phyloP scores from a whole-genome alignment of 2,797 vertebrate genomes.

The Crocodylus rhombifer region DNA sequence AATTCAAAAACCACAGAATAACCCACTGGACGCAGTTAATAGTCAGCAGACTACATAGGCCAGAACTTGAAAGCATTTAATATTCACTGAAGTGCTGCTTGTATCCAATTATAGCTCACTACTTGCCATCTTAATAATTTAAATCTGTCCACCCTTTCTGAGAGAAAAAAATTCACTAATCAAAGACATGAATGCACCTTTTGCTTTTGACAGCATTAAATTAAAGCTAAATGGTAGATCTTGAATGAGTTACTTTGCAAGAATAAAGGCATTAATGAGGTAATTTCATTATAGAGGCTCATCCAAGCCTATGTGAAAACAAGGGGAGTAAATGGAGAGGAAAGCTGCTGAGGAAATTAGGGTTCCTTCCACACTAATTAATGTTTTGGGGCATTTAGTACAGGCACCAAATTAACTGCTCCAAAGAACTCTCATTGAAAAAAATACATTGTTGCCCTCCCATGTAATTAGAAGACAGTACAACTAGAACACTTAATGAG shows the following conservation, averaged over 20 bases:
- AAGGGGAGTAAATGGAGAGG: slow-evolving; percentile 87
- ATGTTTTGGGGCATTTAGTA: slow-evolving; percentile 92
- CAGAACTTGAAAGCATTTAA: slow-evolving; percentile 91
- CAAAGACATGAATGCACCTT: slow-evolving; percentile 87
- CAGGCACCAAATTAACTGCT: slow-evolving; percentile 96
- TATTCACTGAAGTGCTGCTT: slow-evolving; percentile 96
- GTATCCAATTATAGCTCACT: slow-evolving; percentile 99
- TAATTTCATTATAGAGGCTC: slow-evolving; percentile 95
- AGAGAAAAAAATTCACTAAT: slow-evolving; percentile 82
- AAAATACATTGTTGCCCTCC: slow-evolving; percentile 94
- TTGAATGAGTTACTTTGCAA: slow-evolving; percentile 92
- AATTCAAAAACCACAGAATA: slow-evolving; percentile 80
- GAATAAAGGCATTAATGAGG: slow-evolving; percentile 95
- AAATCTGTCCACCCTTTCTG: slow-evolving; percentile 89
- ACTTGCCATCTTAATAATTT: slow-evolving; percentile 96
- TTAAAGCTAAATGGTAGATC: slow-evolving; percentile 92
- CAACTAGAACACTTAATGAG: slow-evolving; percentile 93
- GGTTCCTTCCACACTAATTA: slow-evolving; percentile 98
- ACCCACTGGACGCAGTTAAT: slow-evolving; percentile 95
- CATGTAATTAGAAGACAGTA: slow-evolving; percentile 93
- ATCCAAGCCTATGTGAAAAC: slow-evolving; percentile 88
- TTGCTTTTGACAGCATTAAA: slow-evolving; percentile 89
- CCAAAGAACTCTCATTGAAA: slow-evolving; percentile 90
- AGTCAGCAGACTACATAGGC: slow-evolving; percentile 82
- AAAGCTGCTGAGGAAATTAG: slow-evolving; percentile 92